These are phyloP conservation scores for Synanceia verrucosa DNA, from an alignment of 2,797 vertebrate species.

Conservation along the genomic window DNA sequence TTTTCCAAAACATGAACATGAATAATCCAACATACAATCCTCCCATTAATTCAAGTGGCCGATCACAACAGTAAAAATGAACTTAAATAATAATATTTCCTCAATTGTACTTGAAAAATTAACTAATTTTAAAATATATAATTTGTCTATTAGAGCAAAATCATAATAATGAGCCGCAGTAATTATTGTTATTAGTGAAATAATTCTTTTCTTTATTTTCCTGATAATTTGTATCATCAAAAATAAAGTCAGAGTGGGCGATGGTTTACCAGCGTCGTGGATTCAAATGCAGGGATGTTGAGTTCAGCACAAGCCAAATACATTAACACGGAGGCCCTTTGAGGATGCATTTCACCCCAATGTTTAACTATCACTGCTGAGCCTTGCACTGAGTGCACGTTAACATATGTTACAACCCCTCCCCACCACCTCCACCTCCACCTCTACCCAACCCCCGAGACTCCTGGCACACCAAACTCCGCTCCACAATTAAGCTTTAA, in stretches of 20 bases:
- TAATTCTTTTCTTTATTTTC: conserved; percentile 22
- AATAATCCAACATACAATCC: not conserved
- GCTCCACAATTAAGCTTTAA: conserved; percentile 70
- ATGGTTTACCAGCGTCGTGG: conserved; percentile 38
- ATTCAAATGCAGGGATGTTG: conserved; percentile 63
- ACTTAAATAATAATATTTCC: conserved; percentile 33
- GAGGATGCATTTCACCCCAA: conserved; percentile 70
- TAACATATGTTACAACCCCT: conserved; percentile 73
- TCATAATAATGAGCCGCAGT: conserved; percentile 29
- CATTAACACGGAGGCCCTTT: conserved; percentile 74
- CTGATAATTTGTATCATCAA: conserved; percentile 42
- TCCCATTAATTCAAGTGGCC: conserved; percentile 15
- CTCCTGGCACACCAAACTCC: conserved; percentile 60
- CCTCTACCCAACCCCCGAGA: conserved; percentile 54
- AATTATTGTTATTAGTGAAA: conserved; percentile 33
- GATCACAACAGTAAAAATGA: conserved; percentile 26
- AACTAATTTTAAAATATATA: conserved; percentile 16
- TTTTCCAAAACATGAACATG: not conserved
- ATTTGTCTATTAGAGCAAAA: conserved; percentile 18
- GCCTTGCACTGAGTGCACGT: conserved; percentile 59
- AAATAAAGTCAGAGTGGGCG: conserved; percentile 21
- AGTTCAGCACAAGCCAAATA: conserved; percentile 74
- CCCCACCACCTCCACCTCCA: not conserved
- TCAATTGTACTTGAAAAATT: conserved; percentile 26
- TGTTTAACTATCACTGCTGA: conserved; percentile 73